phyloP scores from a whole-genome alignment of 2,113 vertebrate genomes.

The Microtus richardsoni region DNA sequence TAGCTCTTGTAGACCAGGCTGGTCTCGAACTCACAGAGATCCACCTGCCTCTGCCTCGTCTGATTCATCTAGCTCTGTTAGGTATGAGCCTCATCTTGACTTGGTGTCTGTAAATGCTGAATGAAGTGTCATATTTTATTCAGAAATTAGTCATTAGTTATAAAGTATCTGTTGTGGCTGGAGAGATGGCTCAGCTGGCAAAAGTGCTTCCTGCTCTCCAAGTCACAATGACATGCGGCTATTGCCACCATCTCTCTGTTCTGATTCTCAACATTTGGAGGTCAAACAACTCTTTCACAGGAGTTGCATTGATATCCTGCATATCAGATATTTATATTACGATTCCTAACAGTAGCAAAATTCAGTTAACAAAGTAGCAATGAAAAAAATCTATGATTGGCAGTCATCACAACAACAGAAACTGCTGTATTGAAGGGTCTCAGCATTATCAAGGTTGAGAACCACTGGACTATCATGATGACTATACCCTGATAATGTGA shows the following conservation, averaged over 20 bases:
- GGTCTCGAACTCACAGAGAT: too few species aligned
- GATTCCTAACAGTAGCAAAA: background rate
- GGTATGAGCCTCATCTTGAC: background rate
- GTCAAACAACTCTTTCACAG: background rate
- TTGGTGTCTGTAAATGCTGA: slow-evolving; percentile 25
- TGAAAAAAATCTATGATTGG: background rate
- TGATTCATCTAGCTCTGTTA: slow-evolving; percentile 17
- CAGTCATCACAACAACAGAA: background rate
- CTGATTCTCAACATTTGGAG: background rate
- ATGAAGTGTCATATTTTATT: background rate
- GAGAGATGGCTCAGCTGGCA: background rate
- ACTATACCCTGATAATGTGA: slow-evolving; percentile 53
- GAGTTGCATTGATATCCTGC: background rate
- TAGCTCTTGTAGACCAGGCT: too few species aligned
- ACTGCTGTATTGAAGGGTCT: background rate
- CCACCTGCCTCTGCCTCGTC: too few species aligned
- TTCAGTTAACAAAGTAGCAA: background rate
- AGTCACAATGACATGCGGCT: background rate
- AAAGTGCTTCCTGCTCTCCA: background rate
- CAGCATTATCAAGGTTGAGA: background rate
- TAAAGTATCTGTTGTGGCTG: slow-evolving; percentile 12
- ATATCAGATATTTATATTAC: background rate
- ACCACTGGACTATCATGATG: background rate
- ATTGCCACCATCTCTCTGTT: background rate
- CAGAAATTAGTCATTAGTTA: slow-evolving; percentile 41